A percentile compares a stretch with the other conserved stretches of the same genome.
Conservation (phyloP, 2,113 vertebrate species). For the Mobula hypostoma region DNA sequence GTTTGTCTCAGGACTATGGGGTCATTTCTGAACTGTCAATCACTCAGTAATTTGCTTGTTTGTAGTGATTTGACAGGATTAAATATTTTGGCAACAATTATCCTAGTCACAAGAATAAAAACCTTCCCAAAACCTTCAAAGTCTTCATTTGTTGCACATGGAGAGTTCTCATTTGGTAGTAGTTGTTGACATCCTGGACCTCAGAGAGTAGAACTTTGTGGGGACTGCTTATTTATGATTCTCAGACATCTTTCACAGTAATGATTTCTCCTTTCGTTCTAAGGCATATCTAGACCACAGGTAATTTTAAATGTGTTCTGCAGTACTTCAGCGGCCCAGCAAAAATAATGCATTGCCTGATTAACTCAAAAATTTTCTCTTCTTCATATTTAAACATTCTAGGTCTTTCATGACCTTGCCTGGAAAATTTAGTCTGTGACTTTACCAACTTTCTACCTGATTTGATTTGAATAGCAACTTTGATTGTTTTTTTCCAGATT, state of each 20-base stretch:
- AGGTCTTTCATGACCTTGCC: neutral
- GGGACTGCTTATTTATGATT: neutral
- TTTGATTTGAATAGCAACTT: slow-evolving; percentile 7
- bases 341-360: neutral
- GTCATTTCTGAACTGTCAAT: too few species aligned
- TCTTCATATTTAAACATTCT: neutral
- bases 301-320: neutral
- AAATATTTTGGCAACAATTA: neutral
- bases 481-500: neutral
- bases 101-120: too few species aligned
- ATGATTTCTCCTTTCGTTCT: neutral
- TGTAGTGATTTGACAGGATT: too few species aligned
- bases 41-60: too few species aligned
- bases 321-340: neutral
- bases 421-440: slow-evolving; percentile 24
- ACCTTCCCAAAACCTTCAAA: neutral
- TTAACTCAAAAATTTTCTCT: neutral
- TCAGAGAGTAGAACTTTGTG: neutral
- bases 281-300: neutral
- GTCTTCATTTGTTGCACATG: slow-evolving; percentile 8
- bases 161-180: neutral
- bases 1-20: too few species aligned
- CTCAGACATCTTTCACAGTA: neutral
- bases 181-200: neutral
- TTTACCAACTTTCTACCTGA: neutral